Conservation (phyloP, 2,113 vertebrate species). For the Marcusenius ussheri region DNA sequence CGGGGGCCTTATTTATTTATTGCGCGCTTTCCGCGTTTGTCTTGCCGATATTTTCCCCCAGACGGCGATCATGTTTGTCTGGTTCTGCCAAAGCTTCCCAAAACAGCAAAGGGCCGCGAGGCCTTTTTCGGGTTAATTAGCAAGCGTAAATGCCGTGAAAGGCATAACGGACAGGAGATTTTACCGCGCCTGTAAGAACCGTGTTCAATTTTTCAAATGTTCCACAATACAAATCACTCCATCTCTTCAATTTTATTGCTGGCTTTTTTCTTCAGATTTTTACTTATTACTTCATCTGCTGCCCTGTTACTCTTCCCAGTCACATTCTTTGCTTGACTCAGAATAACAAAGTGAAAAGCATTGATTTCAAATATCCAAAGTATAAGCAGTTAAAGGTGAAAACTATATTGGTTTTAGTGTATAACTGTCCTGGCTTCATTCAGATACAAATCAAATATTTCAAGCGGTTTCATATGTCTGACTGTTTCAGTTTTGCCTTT, state of each 20-base stretch:
- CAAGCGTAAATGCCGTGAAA: not conserved
- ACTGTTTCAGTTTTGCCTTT: not conserved
- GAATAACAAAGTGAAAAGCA: not conserved
- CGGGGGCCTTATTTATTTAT: slow-evolving; percentile 9
- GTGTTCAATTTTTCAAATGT: slow-evolving; percentile 5
- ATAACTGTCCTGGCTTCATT: not conserved
- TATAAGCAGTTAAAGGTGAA: not conserved
- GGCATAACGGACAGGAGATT: not conserved
- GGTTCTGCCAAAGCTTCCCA: not conserved
- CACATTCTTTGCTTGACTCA: not conserved
- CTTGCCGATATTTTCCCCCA: not conserved
- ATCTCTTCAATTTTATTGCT: not conserved
- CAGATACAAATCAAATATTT: not conserved
- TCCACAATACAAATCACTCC: not conserved
- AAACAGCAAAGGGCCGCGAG: not conserved
- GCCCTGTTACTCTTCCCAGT: not conserved
- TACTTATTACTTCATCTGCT: not conserved
- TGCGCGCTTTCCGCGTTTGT: not conserved
- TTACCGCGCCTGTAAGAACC: not conserved
- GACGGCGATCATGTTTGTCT: not conserved
- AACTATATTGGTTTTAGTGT: not conserved
- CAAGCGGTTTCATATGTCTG: not conserved
- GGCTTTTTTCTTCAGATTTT: not conserved
- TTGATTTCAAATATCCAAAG: not conserved
- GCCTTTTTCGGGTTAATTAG: slow-evolving; percentile 7